Base-by-base conservation (phyloP, 1,140 invertebrate species). In the Drosophila ercepeae region DNA sequence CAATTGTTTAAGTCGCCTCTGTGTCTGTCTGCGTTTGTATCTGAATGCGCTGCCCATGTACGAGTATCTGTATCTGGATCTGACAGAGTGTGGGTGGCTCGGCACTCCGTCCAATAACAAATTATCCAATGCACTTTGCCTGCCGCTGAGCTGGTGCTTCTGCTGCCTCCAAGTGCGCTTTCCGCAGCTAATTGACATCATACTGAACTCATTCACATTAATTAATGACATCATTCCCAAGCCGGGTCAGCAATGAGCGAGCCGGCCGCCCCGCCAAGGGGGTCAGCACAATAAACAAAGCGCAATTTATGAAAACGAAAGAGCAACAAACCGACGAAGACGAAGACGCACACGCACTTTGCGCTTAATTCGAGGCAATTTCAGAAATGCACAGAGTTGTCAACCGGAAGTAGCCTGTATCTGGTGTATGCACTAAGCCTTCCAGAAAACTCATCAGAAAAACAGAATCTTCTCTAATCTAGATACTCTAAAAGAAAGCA, bases 131-230 rank as follows among this genome's bases (percentile, higher is more conserved):
- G 72, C 73, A 77, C 53, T 60, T 58, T 50, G 57, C 49, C 55
- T 71, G 54, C 23, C 32, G 41, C 34, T 50, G 42, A 59, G 48
- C 48, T 29, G 8, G 7, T 29, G 36, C 48, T 72, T 23, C 53
- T 25, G 32, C 23, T 34, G 27, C 50, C 81, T 67, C 61, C 77
- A 71, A 86, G 82, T 88, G 69, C 82, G 74, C 70, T 88, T 86
- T 82, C 81, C 81, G 82, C 81, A 86, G 82, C 82, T 88, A 88
- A 88, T 88, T 88, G 82, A 88, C 82, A 88, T 88, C 82, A 88
- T 88, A 88, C 82, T 88, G 82, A 88, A 88, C 82, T 88, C 82
- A 88, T 88, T 88, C 82, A 88, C 82, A 88, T 88, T 88, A 88
- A 88, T 88, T 88, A 88, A 88, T 88, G 82, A 88, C 82, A 88